phyloP scores from a whole-genome alignment of 2,797 vertebrate species.

The Neomorphus geoffroyi region DNA sequence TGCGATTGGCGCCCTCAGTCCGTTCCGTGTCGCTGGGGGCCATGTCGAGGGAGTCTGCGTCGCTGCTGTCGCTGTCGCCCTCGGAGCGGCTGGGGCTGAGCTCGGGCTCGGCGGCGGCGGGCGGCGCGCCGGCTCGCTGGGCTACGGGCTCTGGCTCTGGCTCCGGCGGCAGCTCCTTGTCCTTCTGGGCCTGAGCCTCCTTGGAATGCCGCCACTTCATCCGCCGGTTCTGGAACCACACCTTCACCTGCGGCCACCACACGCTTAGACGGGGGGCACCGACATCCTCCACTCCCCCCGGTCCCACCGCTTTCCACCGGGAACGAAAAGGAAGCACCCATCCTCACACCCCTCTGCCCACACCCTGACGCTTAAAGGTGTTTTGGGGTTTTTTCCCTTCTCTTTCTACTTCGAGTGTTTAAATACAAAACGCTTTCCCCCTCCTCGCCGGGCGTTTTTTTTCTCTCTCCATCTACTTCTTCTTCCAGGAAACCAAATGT shows the following conservation, averaged over 20 bases:
- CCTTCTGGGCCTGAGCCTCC: constrained; percentile 96
- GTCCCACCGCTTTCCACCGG: background rate
- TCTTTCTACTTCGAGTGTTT: background rate
- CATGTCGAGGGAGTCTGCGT: constrained; percentile 88
- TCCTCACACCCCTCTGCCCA: background rate
- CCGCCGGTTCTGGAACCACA: constrained; percentile 98
- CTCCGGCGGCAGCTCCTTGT: constrained; percentile 89
- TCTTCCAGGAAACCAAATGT: constrained; percentile 28
- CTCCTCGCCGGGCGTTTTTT: too few relatives aligned
- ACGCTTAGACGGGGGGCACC: background rate
- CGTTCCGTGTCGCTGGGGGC: constrained; percentile 84
- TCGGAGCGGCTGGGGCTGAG: constrained; percentile 81
- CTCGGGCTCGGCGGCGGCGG: constrained; percentile 73
- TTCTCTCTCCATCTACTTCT: background rate
- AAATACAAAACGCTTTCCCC: background rate
- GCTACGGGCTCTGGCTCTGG: constrained; percentile 69
- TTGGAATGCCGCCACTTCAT: constrained; percentile 99
- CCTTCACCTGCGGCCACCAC: constrained; percentile 89
- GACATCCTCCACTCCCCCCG: too few relatives aligned
- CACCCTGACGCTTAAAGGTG: background rate
- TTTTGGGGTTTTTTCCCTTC: background rate
- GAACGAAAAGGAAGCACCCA: background rate
- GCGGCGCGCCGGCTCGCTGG: background rate
- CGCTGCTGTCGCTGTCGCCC: constrained; percentile 90
- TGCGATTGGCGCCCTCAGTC: constrained; percentile 82